Base-by-base conservation (phyloP, 1,140 invertebrate genomes). In the Carcinoscorpius rotundicauda region DNA sequence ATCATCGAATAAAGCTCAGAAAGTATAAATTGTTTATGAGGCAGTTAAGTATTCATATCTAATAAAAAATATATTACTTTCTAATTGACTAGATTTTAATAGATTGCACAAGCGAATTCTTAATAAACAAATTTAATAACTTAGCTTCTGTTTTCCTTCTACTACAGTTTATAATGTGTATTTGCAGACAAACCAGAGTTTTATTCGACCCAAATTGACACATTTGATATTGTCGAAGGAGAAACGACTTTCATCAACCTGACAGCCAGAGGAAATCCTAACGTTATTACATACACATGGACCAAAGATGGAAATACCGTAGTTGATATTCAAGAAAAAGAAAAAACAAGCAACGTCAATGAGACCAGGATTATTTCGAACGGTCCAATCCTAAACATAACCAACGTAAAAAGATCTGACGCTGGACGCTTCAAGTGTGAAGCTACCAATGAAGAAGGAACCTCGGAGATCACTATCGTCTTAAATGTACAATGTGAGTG, bases 401-500 rank as follows among this genome's bases (percentile, higher is more conserved):
- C 87, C 0, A 83, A 82, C 51, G 78, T 94, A 49, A 83, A 84
- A 61, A 82, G 89, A 4, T 83, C 85, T 60, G 92, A 97, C 75
- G 85, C 87, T 4, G 96, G 94, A 1, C 82, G 86, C 51, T 98
- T 97, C 76, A 85, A 85, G 8, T 87, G 91, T 69, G 87, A 92
- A 70, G 94, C 93, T 8, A 81, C 84, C 62, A 98, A 98, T 77
- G 84, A 83, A 8, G 88, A 95, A 77, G 96, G 95, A 49, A 83
- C 84, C n/a, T 85, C 86, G 0, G 82, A 82, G 59, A 82, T 88
- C 55, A 87, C 87, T 69, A 84, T 97, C 64, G 87, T 87, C 58
- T 79, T 97, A 55, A 87, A 88, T 71, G 93, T 97, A 5, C 86
- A 92, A 79, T 97, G 93, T 96, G 83, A 92, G 90, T 78, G 29